These are phyloP conservation scores for Epicampocera succincta DNA, from an alignment of 2,888 invertebrate genomes.

Conservation along the genomic window DNA sequence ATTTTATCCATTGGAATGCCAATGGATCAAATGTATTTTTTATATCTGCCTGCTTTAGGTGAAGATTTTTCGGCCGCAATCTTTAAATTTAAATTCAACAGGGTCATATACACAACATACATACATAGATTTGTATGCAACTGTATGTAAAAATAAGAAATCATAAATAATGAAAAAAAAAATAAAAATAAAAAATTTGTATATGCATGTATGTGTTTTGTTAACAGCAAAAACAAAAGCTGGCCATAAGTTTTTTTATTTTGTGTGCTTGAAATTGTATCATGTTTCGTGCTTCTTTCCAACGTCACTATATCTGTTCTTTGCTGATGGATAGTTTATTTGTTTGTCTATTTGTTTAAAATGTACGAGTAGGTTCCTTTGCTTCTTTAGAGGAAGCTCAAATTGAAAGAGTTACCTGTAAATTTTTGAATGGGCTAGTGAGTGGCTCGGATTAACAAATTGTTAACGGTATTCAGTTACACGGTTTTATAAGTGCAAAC, in stretches of 20 bases:
- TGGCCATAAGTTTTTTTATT: slow-evolving; percentile 61
- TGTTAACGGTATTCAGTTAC: slow-evolving; percentile 43
- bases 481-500: slow-evolving; percentile 1
- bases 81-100: no score
- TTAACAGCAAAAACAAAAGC: slow-evolving; percentile 45
- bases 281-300: slow-evolving; percentile 35
- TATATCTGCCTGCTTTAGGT: no score
- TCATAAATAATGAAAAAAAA: slow-evolving; percentile 4
- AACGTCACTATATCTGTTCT: neutral
- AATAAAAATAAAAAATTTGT: neutral
- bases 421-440: slow-evolving; percentile 38
- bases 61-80: no score
- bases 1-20: no score
- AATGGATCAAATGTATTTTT: no score
- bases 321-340: neutral
- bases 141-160: neutral
- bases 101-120: no score
- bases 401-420: slow-evolving; percentile 45
- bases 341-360: slow-evolving; percentile 15
- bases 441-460: slow-evolving; percentile 11
- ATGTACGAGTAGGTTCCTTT: slow-evolving; percentile 12
- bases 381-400: neutral
- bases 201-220: neutral
- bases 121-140: no score
- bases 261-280: slow-evolving; percentile 59